These are phyloP conservation scores for Chironomus striatipennis DNA, from an alignment of 1,140 invertebrate species.

Conservation along the genomic window DNA sequence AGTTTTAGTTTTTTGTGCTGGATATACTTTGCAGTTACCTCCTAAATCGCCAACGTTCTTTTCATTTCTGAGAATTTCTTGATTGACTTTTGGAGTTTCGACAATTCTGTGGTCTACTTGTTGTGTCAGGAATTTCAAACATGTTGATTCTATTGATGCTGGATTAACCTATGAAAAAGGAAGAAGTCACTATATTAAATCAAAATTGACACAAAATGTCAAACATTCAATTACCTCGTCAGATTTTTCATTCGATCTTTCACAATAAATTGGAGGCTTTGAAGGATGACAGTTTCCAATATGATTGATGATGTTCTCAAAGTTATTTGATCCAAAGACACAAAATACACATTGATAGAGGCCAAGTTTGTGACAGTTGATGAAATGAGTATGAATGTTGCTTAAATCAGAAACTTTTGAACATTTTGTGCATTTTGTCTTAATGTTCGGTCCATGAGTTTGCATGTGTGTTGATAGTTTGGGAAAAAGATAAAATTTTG, in stretches of 20 bases:
- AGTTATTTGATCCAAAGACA: not conserved
- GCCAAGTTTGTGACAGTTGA: not conserved
- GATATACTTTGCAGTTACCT: not conserved
- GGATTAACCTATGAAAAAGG: too few relatives aligned
- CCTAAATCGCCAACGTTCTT: not conserved
- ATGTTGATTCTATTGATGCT: not conserved
- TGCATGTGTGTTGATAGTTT: not conserved
- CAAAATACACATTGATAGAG: constrained; percentile 12
- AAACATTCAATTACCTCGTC: not conserved
- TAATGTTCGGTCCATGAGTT: not conserved
- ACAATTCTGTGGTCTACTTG: not conserved
- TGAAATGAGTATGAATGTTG: not conserved
- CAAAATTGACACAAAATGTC: too few relatives aligned
- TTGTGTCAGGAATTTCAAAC: not conserved
- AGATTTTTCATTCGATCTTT: not conserved
- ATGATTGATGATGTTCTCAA: not conserved
- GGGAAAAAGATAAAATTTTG: not conserved
- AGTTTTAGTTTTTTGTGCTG: not conserved
- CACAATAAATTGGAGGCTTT: not conserved
- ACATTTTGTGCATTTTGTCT: not conserved
- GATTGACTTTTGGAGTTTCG: not conserved
- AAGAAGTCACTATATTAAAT: too few relatives aligned
- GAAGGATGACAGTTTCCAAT: not conserved
- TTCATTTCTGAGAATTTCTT: not conserved
- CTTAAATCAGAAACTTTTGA: not conserved